These are phyloP conservation scores for Clepsis dumicolana DNA, from an alignment of 2,888 invertebrate genomes.

Conservation along the genomic window DNA sequence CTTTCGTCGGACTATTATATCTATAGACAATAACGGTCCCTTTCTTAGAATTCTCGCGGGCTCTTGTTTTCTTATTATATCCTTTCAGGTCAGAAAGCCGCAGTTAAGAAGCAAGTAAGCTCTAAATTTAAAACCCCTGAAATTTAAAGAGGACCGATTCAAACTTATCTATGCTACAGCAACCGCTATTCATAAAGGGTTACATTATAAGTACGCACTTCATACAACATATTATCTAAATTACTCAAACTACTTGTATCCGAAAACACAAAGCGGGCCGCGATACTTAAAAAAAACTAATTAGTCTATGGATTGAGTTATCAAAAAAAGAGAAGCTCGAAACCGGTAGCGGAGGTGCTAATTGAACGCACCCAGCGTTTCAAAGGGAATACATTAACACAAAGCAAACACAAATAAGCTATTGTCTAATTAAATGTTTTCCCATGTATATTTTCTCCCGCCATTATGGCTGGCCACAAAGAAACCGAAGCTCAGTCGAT, in stretches of 20 bases:
- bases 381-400: conserved; percentile 83
- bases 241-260: conserved; percentile 68
- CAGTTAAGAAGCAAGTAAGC: too few relatives aligned
- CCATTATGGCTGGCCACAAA: conserved; percentile 68
- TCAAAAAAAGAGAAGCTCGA: conserved; percentile 68
- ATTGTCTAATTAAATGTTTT: conserved; percentile 86
- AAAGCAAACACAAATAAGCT: conserved; percentile 85
- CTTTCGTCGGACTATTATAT: too few relatives aligned
- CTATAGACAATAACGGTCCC: too few relatives aligned
- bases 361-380: conserved; percentile 72
- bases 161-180: conserved; percentile 63
- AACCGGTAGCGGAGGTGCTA: conserved; percentile 80
- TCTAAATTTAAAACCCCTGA: conserved; percentile 36
- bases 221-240: conserved; percentile 69
- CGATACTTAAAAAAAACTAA: conserved; percentile 52
- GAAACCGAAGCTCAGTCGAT: conserved; percentile 65
- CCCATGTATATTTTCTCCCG: conserved; percentile 70
- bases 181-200: conserved; percentile 71
- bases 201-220: conserved; percentile 69
- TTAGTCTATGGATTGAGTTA: conserved; percentile 72
- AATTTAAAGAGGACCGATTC: conserved; percentile 63
- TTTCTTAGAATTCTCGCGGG: too few relatives aligned
- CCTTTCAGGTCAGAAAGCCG: too few relatives aligned
- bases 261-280: conserved; percentile 49
- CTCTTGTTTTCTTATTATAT: too few relatives aligned